Evolutionary conservation across 1,140 invertebrate species (phyloP), one percentile per base, ranked within the genome.

Genomic region (Euura lappo): DNA sequence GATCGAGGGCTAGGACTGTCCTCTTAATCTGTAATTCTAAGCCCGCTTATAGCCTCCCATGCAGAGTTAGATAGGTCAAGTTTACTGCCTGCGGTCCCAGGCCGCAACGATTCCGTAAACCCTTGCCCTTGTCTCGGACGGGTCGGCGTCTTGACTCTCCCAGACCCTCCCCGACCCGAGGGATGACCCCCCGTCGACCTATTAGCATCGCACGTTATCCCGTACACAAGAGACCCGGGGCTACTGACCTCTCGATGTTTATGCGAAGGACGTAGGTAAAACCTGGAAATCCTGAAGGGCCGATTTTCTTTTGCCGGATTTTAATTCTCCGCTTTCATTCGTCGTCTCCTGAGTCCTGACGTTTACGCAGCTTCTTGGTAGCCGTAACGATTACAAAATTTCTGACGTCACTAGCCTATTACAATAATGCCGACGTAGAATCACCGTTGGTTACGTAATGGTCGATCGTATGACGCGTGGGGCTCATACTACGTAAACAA

Each of bases 91-190:
- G 28, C 28, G 13, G 51, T n/a, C 8, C 51, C 51, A n/a, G 78
- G 77, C 75, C 80, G 80, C 77, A 28, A 28, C 28, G 79, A 80
- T 81, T 74, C 80, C 76, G 75, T 79, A 81, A 84, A 85, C 84
- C 83, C 84, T 81, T 81, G 79, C 80, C 77, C 79, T 77, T 69
- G 51, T 74, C 68, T 44, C 51, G 8, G 65, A 28, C n/a, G 65
- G n/a, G 45, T 51, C 67, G 8, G 45, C 43, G 60, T 44, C 51
- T 65, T 45, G 47, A 6, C 13, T 43, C 8, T n/a, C 70, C 64
- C 73, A 42, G 44, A 66, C 46, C 69, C 11, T 69, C 51, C 64
- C 45, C 10, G 45, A 13, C 13, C 28, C 45, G 44, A 70, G 51
- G 60, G 44, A 71, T 70, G 43, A 6, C n/a, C 64, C 13, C 71